phyloP scores from a whole-genome alignment of 2,888 invertebrate genomes.

The Erebia epiphron region DNA sequence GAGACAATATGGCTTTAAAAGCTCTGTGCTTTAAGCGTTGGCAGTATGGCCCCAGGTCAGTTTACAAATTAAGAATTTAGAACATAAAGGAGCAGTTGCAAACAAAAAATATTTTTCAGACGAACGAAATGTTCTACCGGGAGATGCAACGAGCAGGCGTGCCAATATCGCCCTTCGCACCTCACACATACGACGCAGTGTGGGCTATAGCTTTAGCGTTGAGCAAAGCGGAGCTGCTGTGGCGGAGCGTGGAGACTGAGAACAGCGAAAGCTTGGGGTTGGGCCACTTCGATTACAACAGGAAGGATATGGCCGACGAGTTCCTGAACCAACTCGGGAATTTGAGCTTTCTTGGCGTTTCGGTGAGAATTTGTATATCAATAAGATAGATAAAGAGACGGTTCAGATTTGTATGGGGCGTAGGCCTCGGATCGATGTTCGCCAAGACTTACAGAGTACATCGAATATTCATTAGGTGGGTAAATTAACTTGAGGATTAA shows the following conservation, averaged over 20 bases:
- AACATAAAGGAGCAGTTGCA: neutral
- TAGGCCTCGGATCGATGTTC: conserved; percentile 97
- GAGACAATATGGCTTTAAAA: too few relatives aligned
- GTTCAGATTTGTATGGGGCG: too few relatives aligned
- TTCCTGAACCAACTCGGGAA: conserved; percentile 88
- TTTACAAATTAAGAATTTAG: too few relatives aligned
- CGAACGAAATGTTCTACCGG: conserved; percentile 84
- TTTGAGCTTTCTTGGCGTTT: conserved; percentile 90
- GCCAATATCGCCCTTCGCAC: conserved; percentile 86
- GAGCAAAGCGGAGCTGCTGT: conserved; percentile 84
- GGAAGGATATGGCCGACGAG: conserved; percentile 87
- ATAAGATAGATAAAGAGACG: too few relatives aligned
- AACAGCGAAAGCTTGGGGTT: conserved; percentile 66
- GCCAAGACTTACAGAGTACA: conserved; percentile 97
- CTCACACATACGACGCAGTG: conserved; percentile 94
- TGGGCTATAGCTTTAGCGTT: conserved; percentile 94
- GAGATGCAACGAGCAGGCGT: conserved; percentile 82
- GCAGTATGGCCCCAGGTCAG: too few relatives aligned
- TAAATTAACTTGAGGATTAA: conserved; percentile 27
- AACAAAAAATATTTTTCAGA: conserved; percentile 66
- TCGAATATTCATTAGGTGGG: conserved; percentile 90
- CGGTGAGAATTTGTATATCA: too few relatives aligned
- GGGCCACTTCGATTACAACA: conserved; percentile 87
- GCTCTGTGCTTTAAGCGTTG: too few relatives aligned
- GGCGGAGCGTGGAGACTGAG: conserved; percentile 63